Base-by-base conservation (phyloP, 2,797 vertebrate genomes). In the Trachops cirrhosus region DNA sequence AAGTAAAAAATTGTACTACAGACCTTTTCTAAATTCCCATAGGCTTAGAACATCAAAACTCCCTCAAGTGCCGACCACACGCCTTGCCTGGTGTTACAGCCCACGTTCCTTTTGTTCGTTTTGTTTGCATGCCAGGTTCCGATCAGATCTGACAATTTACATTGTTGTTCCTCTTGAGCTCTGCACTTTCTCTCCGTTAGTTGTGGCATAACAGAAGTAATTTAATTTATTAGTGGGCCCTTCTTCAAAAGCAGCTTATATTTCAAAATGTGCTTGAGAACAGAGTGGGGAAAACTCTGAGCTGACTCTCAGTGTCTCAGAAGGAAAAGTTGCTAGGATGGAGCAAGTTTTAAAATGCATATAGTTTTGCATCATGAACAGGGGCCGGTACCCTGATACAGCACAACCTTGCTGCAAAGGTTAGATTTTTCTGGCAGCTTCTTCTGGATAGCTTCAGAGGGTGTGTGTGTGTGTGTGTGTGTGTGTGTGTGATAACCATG, bases 221-320 rank as follows among this genome's bases (percentile, higher is more conserved):
- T 97, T 98, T 97, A 98, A 98, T 98, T 98, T 97, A 98, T 96
- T 89, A 96, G 85, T 95, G 92, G 75, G 96, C 97, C 89, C 52
- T 0, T 97, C 89, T 97, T 97, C 84, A 74, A 84, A 94, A 94
- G 62, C 64, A 86, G 78, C 84, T 96, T 97, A 97, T 67, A 93
- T 96, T 86, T 97, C 90, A 78, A 95, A 97, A 88, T 96, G 84
- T 10, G 90, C 68, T 92, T 46, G 83, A 97, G 91, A 86, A 86
- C 39, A 7, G 37, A 9, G 48, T 32, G 29, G 46, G 82, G 44
- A 62, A 82, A 87, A 90, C 41, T 41, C 11, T 0, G 22, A 37
- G 41, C 70, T 54, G 64, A 10, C 24, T 54, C 29, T 16, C 29
- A 4, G 37, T 15, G 59, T 82, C 29, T 83, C 14, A 2, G 67